Evolutionary conservation across 2,888 invertebrate genomes (phyloP).

Genomic region (Lasioglossum leucozonium): DNA sequence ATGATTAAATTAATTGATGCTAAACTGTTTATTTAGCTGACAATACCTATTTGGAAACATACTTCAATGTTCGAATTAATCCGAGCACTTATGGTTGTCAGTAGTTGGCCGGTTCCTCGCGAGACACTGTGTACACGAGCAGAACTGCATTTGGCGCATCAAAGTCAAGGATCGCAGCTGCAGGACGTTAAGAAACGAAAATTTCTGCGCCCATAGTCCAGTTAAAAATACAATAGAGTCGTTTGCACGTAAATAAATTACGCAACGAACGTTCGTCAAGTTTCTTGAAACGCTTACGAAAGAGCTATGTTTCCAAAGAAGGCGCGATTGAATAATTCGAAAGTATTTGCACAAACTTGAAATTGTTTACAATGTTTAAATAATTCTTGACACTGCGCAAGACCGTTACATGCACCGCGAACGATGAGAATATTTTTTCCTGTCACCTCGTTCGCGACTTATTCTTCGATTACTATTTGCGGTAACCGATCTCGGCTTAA

Average conservation of each 20-base stretch:
- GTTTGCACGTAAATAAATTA: not conserved
- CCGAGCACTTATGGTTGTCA: constrained; percentile 18
- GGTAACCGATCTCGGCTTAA: not conserved
- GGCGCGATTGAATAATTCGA: not conserved
- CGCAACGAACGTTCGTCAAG: not conserved
- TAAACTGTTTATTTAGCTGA: too few species aligned
- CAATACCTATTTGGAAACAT: too few species aligned
- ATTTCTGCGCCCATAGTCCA: not conserved
- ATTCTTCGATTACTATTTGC: not conserved
- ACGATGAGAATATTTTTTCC: not conserved
- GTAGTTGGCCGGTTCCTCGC: not conserved
- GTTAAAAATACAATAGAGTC: not conserved
- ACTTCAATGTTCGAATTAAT: not conserved
- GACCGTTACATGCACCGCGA: not conserved
- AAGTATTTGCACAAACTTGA: not conserved
- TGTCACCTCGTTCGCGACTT: not conserved
- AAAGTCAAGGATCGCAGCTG: constrained; percentile 3
- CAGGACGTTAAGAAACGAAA: not conserved
- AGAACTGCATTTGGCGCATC: not conserved
- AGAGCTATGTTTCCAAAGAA: not conserved
- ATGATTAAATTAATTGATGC: too few species aligned
- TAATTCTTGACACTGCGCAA: not conserved
- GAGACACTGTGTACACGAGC: not conserved
- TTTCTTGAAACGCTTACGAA: not conserved
- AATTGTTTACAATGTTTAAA: not conserved